Evolutionary conservation across 2,888 invertebrate genomes (phyloP), one percentile per base, ranked within the genome.

Genomic region (Mythimna vitellina): DNA sequence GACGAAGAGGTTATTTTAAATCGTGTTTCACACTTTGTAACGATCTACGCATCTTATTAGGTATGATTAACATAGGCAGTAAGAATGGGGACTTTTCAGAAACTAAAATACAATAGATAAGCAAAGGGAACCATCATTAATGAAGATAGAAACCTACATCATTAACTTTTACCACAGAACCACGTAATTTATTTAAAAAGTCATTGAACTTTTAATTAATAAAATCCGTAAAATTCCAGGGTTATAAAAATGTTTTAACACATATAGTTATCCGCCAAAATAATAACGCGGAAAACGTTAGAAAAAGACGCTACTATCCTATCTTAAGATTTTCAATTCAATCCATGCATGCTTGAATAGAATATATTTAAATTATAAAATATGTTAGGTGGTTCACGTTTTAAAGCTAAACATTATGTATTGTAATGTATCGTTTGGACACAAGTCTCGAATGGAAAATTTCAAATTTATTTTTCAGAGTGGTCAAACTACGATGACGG

Each of bases 1-100:
- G 56, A 57, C 70, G 62, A 49, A 65, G 32, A 58, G 49, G 58
- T 73, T 76, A 61, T 80, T 70, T 76, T 70, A 29, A 73, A 68
- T 38, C 22, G 20, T 72, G 56, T 62, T 54, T 62, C 53, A 38
- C 53, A 60, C 54, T 54, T 64, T 53, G 58, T 46, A n/a, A 38
- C 14, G 17, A 46, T 58, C 42, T 46, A 38, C 12, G 12, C 51
- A 29, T 54, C n/a, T 25, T 70, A 4, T 53, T 29, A n/a, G 10
- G 20, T 42, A n/a, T n/a, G 8, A 51, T 38, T 54, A 29, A 6
- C 29, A 20, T 9, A n/a, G 46, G 49, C n/a, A 9, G n/a, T 51
- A 20, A 17, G 12, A 46, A 32, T 22, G 20, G 8, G 5, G 14
- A 70, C 20, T 46, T 35, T 25, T 35, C 32, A n/a, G 32, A 6